phyloP scores from a whole-genome alignment of 2,113 vertebrate genomes.

The Tetraodon nigroviridis region DNA sequence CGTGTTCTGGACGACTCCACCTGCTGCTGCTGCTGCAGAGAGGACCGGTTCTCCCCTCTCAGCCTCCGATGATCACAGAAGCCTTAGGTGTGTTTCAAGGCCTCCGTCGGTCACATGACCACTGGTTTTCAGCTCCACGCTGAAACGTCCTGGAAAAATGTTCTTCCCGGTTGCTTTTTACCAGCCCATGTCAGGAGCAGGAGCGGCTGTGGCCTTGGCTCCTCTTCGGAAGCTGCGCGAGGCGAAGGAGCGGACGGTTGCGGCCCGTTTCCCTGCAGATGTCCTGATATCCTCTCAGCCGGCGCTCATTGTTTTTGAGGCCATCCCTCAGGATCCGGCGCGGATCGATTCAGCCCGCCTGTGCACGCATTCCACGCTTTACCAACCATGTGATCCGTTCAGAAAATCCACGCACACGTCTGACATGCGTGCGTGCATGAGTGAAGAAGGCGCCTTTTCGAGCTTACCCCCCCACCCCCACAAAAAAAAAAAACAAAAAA shows the following conservation, averaged over 20 bases:
- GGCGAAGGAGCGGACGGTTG: too few relatives aligned
- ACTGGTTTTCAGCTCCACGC: not conserved
- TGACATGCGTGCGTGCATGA: constrained; percentile 34
- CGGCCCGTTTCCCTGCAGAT: not conserved
- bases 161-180: too few relatives aligned
- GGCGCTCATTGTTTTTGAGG: constrained; percentile 28
- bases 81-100: too few relatives aligned
- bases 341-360: constrained; percentile 60
- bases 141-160: not conserved
- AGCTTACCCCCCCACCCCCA: not conserved
- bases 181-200: not conserved
- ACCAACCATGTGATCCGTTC: constrained; percentile 73
- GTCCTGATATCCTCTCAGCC: constrained; percentile 9
- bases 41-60: constrained; percentile 59
- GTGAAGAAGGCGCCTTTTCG: constrained; percentile 1
- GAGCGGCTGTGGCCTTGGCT: not conserved
- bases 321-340: constrained; percentile 42
- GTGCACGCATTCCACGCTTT: constrained; percentile 66
- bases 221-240: too few relatives aligned
- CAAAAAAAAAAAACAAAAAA: constrained; percentile 3
- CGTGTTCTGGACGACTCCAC: constrained; percentile 31
- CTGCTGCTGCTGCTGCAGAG: constrained; percentile 57
- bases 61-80: constrained; percentile 28
- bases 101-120: too few relatives aligned
- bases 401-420: constrained; percentile 34